A percentile compares a stretch with the other conserved stretches of the same genome.
Conservation (phyloP, 64 coral and sea anemone genomes). For the Stichodactyla mertensii region DNA sequence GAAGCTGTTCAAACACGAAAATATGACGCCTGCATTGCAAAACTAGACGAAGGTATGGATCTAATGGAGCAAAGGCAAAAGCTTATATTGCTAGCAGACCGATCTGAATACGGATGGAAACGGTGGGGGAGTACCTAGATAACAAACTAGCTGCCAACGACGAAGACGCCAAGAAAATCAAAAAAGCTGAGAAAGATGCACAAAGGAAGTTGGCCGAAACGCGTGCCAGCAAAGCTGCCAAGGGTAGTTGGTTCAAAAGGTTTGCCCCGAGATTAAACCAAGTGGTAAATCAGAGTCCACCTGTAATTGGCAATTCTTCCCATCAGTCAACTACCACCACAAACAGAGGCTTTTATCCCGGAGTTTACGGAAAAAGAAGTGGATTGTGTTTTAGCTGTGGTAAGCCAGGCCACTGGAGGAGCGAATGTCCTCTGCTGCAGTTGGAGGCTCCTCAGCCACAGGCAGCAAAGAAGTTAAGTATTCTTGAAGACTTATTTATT, state of each 20-base stretch:
- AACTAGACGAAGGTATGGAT: slow-evolving; percentile 15
- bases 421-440: too few species aligned
- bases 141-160: slow-evolving; percentile 2
- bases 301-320: too few species aligned
- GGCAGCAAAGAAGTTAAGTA: too few species aligned
- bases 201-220: neutral
- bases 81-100: slow-evolving; percentile 4
- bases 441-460: too few species aligned
- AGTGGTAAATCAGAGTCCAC: too few species aligned
- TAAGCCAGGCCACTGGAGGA: too few species aligned
- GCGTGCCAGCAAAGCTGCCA: neutral
- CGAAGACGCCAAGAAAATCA: neutral
- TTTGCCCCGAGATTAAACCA: neutral
- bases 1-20: neutral
- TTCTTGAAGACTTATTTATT: neutral
- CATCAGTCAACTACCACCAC: too few species aligned
- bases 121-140: neutral
- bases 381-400: too few species aligned
- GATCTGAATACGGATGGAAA: neutral
- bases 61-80: slow-evolving; percentile 1
- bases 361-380: too few species aligned
- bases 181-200: neutral
- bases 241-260: neutral
- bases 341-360: too few species aligned
- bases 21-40: neutral